A percentile compares a stretch with the other conserved stretches of the same genome.
These are phyloP conservation scores for Chionis minor DNA, from an alignment of 2,113 vertebrate species.

Conservation along the genomic window DNA sequence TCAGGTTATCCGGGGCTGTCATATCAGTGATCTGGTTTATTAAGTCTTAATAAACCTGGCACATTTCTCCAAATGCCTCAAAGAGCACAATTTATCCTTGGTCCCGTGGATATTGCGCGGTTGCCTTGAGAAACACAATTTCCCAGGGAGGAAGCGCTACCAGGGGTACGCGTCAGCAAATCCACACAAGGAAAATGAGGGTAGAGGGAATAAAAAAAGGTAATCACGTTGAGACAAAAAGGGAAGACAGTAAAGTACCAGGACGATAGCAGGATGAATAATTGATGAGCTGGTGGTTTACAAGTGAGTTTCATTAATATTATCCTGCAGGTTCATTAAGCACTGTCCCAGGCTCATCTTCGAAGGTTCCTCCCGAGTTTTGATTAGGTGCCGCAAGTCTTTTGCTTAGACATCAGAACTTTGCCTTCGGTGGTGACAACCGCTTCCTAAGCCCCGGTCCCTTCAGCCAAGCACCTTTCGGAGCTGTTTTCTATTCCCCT, in stretches of 20 bases:
- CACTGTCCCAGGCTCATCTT: slow-evolving; percentile 72
- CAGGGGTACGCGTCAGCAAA: slow-evolving; percentile 25
- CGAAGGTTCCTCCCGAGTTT: slow-evolving; percentile 73
- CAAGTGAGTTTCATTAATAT: slow-evolving; percentile 80
- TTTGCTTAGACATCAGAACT: slow-evolving; percentile 73
- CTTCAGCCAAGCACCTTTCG: slow-evolving; percentile 53
- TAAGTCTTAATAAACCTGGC: neutral
- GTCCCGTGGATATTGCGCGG: neutral
- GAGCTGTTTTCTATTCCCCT: slow-evolving; percentile 70
- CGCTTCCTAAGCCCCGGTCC: slow-evolving; percentile 43
- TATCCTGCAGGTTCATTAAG: slow-evolving; percentile 84
- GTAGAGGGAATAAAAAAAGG: slow-evolving; percentile 52
- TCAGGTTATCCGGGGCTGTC: neutral
- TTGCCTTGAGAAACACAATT: neutral
- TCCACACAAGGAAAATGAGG: slow-evolving; percentile 64
- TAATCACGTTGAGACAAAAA: slow-evolving; percentile 60
- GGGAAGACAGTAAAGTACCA: slow-evolving; percentile 70
- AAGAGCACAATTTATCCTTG: neutral
- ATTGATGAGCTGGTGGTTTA: slow-evolving; percentile 82
- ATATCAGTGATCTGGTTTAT: neutral
- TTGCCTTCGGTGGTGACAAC: slow-evolving; percentile 64
- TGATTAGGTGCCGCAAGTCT: slow-evolving; percentile 73
- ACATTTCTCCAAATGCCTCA: neutral
- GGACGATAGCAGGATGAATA: slow-evolving; percentile 78
- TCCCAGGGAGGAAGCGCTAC: neutral